phyloP scores from a whole-genome alignment of 2,113 vertebrate genomes.

The Semicossyphus pulcher region DNA sequence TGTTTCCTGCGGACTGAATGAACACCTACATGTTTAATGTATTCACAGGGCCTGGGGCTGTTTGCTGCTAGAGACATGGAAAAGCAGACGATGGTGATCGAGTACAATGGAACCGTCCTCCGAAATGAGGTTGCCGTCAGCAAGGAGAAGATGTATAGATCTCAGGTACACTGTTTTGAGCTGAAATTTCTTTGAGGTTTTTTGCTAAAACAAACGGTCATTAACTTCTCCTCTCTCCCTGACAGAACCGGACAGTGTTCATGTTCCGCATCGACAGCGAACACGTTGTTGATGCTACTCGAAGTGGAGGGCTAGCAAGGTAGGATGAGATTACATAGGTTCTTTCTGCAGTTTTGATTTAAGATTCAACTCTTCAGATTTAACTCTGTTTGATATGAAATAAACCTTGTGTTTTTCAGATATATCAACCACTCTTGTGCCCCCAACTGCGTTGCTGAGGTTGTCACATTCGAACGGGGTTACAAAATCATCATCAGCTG shows the following conservation, averaged over 20 bases:
- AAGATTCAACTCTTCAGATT: too few relatives aligned
- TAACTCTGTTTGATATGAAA: too few relatives aligned
- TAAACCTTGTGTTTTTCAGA: constrained; percentile 81
- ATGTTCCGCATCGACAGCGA: constrained; percentile 98
- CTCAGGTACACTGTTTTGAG: constrained; percentile 83
- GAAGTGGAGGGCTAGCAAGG: constrained; percentile 94
- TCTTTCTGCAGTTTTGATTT: background rate
- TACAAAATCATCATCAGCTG: constrained; percentile 99
- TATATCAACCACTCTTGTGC: constrained; percentile 98
- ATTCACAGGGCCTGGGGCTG: constrained; percentile 92
- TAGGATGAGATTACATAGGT: constrained; percentile 65
- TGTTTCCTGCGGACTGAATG: background rate
- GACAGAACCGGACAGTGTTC: constrained; percentile 93
- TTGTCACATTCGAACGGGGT: constrained; percentile 96
- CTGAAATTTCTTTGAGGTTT: background rate
- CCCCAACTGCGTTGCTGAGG: constrained; percentile 96
- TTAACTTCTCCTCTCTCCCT: background rate
- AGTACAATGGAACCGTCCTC: constrained; percentile 96
- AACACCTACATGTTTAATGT: constrained; percentile 3
- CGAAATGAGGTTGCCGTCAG: constrained; percentile 96
- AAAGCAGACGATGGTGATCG: constrained; percentile 99
- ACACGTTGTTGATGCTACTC: constrained; percentile 93
- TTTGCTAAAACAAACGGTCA: background rate
- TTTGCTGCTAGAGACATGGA: constrained; percentile 97
- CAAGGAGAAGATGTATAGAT: constrained; percentile 93